Evolutionary conservation across 2,888 invertebrate genomes (phyloP), one percentile per base, ranked within the genome.

Genomic region (Platycnemis pennipes): DNA sequence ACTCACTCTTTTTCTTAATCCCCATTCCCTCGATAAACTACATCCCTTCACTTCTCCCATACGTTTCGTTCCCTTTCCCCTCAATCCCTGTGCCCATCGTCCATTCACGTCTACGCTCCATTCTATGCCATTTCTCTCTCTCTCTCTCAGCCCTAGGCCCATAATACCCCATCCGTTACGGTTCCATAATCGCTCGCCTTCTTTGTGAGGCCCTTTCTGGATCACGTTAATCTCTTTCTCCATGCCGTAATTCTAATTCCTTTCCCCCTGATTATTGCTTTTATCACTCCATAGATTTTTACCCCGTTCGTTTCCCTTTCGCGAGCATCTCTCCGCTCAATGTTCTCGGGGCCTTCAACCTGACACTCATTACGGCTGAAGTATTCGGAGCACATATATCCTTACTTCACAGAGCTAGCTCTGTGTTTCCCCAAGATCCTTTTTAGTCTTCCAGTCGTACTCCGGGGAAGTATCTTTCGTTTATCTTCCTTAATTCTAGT

Each of bases 161-260:
- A 53, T 26, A 63, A 26, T 63, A 8, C 63, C 22, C 2, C 88
- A 49, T 46, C 5, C 88, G 2, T 19, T 7, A 88, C 26, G n/a
- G 16, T 89, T 22, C 42, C 89, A 2, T 63, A 26, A 37, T 56
- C 53, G 49, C 88, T 42, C 42, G 56, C 26, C 42, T 37, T 42
- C 56, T 56, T 53, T 89, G 31, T n/a, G 19, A 63, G 3, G 26
- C 26, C n/a, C 26, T 2, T n/a, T n/a, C n/a, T 63, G 26, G 63
- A 63, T 63, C 63, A 63, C 63, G 63, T 63, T 63, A 63, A 63
- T 63, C 63, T 63, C n/a, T 8, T n/a, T 63, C 63, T 63, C 53
- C 13, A 53, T 19, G 13, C 7, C 19, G 19, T 53, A 53, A 26
- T 26, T 63, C 63, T n/a, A 63, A 63, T 63, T 63, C 7, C 63